Conservation (phyloP, 2,113 vertebrate species). For the Cryptoleucopteryx plumbea region DNA sequence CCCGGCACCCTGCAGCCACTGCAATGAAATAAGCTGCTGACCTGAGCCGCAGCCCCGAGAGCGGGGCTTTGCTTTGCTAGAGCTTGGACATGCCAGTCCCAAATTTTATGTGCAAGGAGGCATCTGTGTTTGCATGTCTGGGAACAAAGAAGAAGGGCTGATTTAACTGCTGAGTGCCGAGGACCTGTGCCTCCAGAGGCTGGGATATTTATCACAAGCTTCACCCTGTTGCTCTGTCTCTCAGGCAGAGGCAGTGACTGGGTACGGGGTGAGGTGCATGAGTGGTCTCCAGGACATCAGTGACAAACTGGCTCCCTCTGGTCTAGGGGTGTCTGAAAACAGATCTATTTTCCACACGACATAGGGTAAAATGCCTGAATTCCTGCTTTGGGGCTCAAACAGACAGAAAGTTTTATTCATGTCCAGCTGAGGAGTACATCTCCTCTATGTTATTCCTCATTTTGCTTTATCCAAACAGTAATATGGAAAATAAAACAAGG, state of each 20-base stretch:
- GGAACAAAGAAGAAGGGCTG: neutral
- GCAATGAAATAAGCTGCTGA: neutral
- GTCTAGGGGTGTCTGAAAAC: neutral
- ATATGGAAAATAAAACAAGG: neutral
- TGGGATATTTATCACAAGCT: neutral
- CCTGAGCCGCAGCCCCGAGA: neutral
- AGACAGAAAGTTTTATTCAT: neutral
- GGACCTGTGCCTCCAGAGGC: neutral
- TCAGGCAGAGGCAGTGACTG: neutral
- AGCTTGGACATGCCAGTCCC: neutral
- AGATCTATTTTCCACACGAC: fast-evolving
- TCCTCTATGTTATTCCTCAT: neutral
- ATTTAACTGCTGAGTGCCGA: too few relatives aligned
- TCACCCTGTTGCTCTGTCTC: neutral
- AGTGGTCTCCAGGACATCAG: neutral
- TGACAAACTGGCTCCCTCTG: neutral
- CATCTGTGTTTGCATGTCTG: neutral
- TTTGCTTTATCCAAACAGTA: neutral
- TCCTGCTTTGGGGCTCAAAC: neutral
- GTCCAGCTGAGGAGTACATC: neutral
- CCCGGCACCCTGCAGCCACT: neutral
- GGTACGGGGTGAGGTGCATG: neutral
- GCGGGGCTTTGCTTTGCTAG: fast-evolving
- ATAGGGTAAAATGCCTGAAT: neutral
- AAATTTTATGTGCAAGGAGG: too few relatives aligned